Conservation (phyloP, 2,888 invertebrate genomes). For the Crioceris asparagi region DNA sequence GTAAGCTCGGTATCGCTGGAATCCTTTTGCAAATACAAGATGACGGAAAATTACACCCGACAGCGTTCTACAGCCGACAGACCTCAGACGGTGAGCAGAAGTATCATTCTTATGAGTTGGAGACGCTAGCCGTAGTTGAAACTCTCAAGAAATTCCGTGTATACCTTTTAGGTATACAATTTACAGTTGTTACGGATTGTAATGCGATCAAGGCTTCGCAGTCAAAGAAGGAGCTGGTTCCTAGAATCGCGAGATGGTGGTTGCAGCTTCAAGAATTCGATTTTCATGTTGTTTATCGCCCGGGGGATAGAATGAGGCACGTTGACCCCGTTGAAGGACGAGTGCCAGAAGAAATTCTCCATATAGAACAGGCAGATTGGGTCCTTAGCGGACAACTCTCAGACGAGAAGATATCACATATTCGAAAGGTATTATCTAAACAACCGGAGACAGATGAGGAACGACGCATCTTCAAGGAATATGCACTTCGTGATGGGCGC, state of each 20-base stretch:
- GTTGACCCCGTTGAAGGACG: constrained; percentile 16
- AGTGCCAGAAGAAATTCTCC: constrained; percentile 6
- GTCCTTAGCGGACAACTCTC: constrained; percentile 19
- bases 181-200: constrained; percentile 29
- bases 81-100: constrained; percentile 26
- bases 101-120: constrained; percentile 30
- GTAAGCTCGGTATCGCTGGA: constrained; percentile 21
- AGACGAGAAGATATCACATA: constrained; percentile 15
- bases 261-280: constrained; percentile 16
- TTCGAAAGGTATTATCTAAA: constrained; percentile 12
- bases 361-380: constrained; percentile 19
- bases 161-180: constrained; percentile 26
- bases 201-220: constrained; percentile 23
- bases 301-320: constrained; percentile 16
- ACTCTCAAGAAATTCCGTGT: constrained; percentile 26
- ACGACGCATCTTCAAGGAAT: constrained; percentile 12
- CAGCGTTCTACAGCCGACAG: constrained; percentile 28
- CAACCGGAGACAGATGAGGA: constrained; percentile 14
- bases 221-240: constrained; percentile 22
- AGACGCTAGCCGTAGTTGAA: constrained; percentile 30
- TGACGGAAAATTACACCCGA: constrained; percentile 18
- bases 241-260: constrained; percentile 23
- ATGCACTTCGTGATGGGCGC: constrained; percentile 11
- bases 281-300: constrained; percentile 18
- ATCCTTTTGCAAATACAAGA: constrained; percentile 23